A percentile compares a stretch with the other conserved stretches of the same genome.
These are phyloP conservation scores for Thereva unica DNA, from an alignment of 2,888 invertebrate species.

Conservation along the genomic window DNA sequence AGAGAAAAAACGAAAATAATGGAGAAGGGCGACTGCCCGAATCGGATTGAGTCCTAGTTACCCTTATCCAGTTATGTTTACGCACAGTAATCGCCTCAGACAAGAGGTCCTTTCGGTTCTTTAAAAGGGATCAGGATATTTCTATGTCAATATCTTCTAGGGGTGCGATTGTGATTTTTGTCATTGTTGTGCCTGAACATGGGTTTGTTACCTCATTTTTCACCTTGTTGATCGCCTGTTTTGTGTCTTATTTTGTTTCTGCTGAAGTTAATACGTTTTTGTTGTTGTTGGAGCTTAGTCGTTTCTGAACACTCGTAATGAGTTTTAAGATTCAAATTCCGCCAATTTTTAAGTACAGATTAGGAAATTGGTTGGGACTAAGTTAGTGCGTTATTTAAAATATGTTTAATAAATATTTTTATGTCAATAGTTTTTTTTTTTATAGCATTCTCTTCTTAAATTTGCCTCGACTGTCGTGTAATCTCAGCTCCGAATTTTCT, in stretches of 20 bases:
- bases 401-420: no score
- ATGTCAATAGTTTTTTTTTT: no score
- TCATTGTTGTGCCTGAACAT: background rate
- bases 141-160: background rate
- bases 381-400: no score
- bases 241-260: background rate
- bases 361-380: no score
- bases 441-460: no score
- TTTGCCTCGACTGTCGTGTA: no score
- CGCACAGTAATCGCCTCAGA: slow-evolving; percentile 21
- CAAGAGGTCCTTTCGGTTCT: slow-evolving; percentile 12
- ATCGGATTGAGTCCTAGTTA: slow-evolving; percentile 4
- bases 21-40: slow-evolving; percentile 1
- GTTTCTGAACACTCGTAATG: no score
- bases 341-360: no score
- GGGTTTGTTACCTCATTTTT: slow-evolving; percentile 9
- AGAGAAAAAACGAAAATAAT: slow-evolving; percentile 14
- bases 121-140: slow-evolving; percentile 5
- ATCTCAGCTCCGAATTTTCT: no score
- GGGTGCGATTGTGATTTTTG: background rate
- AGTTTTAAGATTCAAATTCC: no score
- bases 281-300: no score
- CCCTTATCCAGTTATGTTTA: slow-evolving; percentile 24
- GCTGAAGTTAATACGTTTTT: no score
- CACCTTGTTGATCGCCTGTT: background rate